A percentile compares a stretch with the other conserved stretches of the same genome.
Evolutionary conservation across 2,113 vertebrate species (phyloP).

Genomic region (Patagioenas fasciata): DNA sequence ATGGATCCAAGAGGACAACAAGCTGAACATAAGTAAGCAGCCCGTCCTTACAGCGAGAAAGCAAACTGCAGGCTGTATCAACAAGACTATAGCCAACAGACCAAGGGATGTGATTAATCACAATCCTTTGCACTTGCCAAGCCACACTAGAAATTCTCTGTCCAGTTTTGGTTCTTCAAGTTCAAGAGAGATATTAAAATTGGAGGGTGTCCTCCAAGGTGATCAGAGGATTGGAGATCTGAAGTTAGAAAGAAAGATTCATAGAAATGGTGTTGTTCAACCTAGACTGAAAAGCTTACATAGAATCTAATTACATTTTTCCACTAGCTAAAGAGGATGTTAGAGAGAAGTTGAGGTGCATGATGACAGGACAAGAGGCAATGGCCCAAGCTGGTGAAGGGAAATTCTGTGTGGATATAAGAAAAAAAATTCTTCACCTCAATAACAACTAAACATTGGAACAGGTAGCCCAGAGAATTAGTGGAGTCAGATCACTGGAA

Average conservation of each 20-base stretch:
- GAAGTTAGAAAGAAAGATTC: background rate
- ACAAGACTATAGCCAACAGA: background rate
- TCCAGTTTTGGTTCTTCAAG: background rate
- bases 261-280: background rate
- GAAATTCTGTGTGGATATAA: background rate
- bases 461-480: background rate
- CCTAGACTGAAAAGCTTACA: background rate
- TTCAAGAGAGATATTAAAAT: background rate
- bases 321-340: background rate
- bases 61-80: background rate
- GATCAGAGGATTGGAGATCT: background rate
- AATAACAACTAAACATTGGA: background rate
- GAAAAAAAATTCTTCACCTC: background rate
- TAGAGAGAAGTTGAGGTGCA: background rate
- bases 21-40: background rate
- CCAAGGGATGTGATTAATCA: background rate
- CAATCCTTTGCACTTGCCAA: background rate
- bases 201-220: background rate
- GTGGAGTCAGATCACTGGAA: background rate
- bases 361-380: background rate
- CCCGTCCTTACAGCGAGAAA: background rate
- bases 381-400: background rate
- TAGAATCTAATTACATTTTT: background rate
- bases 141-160: accelerated
- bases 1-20: background rate